Base-by-base conservation (phyloP, 2,113 vertebrate species). In the Prinia subflava region DNA sequence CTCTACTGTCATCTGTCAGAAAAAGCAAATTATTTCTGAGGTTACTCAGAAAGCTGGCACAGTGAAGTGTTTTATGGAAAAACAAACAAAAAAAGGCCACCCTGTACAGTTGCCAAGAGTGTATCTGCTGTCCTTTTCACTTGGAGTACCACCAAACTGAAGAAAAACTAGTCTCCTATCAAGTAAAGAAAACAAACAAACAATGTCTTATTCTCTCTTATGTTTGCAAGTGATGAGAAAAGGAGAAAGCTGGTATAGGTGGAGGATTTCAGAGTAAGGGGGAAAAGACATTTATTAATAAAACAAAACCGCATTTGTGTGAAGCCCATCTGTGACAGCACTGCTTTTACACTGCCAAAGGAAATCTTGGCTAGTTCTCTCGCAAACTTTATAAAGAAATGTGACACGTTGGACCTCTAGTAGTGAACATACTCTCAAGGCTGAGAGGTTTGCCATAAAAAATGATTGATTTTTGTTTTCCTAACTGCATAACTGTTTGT, bases 141-240 rank as follows among this genome's bases (percentile, higher is more conserved):
- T 96, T 96, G 87, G 89, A 97, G 89, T 95, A 90, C 88, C 87
- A 93, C 91, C 92, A 95, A 93, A 65, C 59, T 85, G 87, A 55
- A 56, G 85, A 49, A 88, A 83, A 94, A 74, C 53, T 69, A 55
- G 33, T 85, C 53, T 95, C 63, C 24, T 70, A 37, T 88, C 81
- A 89, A 83, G 55, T 27, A 71, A 88, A 83, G 69, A 65, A 96
- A 92, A 70, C 91, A 96, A 95, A 93, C 87, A 96, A 94, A 87
- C 78, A 84, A 4, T 50, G 67, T 62, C 76, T 79, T 94, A 37
- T 83, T 90, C 31, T 89, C n/a, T 57, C 6, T 60, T 41, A 11
- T 1, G 4, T 77, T 82, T 89, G 5, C 52, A 79, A 87, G 69
- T 49, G 56, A 65, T 76, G 56, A 71, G 41, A 92, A 92, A 62